phyloP scores from a whole-genome alignment of 2,888 invertebrate genomes.

The Biston stratarius region DNA sequence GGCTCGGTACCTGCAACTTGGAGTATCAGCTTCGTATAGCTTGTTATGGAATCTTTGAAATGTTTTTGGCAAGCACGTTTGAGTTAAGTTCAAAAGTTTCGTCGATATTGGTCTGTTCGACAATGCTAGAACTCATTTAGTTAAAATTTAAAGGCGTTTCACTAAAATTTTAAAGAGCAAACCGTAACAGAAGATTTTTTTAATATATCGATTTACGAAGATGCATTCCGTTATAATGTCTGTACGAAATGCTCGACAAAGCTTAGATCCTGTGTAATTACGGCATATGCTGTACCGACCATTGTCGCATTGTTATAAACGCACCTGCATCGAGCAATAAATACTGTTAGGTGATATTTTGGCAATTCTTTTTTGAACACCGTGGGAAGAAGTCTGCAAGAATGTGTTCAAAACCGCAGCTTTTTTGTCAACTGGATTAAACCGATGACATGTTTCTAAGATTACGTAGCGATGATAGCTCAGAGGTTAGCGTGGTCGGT shows the following conservation, averaged over 20 bases:
- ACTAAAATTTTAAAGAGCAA: background rate
- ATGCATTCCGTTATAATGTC: slow-evolving; percentile 62
- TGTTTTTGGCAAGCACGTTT: slow-evolving; percentile 19
- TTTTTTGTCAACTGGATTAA: slow-evolving; percentile 29
- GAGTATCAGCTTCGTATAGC: slow-evolving; percentile 11
- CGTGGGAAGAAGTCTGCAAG: slow-evolving; percentile 63
- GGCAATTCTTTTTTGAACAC: slow-evolving; percentile 62
- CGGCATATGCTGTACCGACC: slow-evolving; percentile 44
- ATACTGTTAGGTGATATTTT: slow-evolving; percentile 59
- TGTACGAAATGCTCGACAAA: slow-evolving; percentile 56
- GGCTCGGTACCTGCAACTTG: slow-evolving; percentile 33
- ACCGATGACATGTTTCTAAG: slow-evolving; percentile 13
- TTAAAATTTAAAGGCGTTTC: background rate
- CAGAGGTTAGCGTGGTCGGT: too few relatives aligned
- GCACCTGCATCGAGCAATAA: slow-evolving; percentile 68
- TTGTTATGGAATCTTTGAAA: slow-evolving; percentile 10
- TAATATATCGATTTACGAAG: slow-evolving; percentile 48
- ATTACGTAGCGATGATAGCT: background rate
- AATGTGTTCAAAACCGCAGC: slow-evolving; percentile 10
- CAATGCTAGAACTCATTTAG: slow-evolving; percentile 2
- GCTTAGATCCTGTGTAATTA: slow-evolving; percentile 65
- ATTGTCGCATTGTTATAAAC: slow-evolving; percentile 50
- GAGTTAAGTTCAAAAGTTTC: slow-evolving; percentile 7
- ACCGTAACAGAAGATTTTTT: slow-evolving; percentile 20
- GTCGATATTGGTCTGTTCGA: background rate